phyloP scores from a whole-genome alignment of 2,797 vertebrate species.

The Sebastes kiyomatsui region DNA sequence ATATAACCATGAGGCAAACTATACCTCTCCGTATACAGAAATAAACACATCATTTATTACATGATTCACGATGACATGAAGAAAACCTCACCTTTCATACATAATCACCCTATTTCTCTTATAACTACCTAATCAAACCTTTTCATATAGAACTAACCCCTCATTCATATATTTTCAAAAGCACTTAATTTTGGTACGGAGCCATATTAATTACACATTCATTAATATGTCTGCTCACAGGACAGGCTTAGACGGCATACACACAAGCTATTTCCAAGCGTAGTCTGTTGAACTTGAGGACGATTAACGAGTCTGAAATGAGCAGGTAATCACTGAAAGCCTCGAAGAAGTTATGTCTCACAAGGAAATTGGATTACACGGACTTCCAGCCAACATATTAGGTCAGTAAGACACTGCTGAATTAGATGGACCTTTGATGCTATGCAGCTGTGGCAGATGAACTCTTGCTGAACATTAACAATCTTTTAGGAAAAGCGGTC shows the following conservation, averaged over 20 bases:
- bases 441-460: slow-evolving; percentile 38
- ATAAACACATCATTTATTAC: background rate
- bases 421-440: slow-evolving; percentile 40
- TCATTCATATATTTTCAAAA: slow-evolving; percentile 1
- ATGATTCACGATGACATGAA: background rate
- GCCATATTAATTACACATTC: slow-evolving; percentile 13
- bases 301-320: slow-evolving; percentile 46
- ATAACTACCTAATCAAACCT: slow-evolving; percentile 6
- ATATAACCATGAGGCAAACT: background rate
- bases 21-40: background rate
- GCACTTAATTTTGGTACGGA: background rate
- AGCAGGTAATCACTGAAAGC: slow-evolving; percentile 61
- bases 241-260: slow-evolving; percentile 8
- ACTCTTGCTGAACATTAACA: slow-evolving; percentile 26
- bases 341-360: slow-evolving; percentile 50
- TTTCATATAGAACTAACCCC: background rate
- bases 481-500: background rate
- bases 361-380: slow-evolving; percentile 59
- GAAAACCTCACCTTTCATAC: background rate
- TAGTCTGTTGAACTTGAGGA: slow-evolving; percentile 43
- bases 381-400: slow-evolving; percentile 48
- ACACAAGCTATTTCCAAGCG: slow-evolving; percentile 36
- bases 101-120: background rate
- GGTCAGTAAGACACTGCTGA: slow-evolving; percentile 47
- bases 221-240: slow-evolving; percentile 22